Evolutionary conservation across 37 sponge, comb jelly and placozoan genomes (phyloP), one percentile per base, ranked within the genome.

Genomic region (Chondrosia reniformis): DNA sequence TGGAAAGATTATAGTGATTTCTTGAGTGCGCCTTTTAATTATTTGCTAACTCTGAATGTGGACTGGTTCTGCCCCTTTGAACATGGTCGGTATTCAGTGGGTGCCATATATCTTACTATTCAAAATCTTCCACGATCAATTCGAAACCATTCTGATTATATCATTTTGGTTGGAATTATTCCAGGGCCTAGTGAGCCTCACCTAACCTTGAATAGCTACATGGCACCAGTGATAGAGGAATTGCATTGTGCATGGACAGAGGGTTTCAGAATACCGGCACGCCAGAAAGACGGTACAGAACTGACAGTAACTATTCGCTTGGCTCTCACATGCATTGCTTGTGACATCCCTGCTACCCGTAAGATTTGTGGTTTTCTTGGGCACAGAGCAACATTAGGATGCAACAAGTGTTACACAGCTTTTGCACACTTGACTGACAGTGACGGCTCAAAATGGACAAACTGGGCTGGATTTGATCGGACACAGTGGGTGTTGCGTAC

Each of bases 321-420:
- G 12, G 57, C 74, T 17, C 36, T 88, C 19, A 36, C 80, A 31
- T 79, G 83, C 38, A 46, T 83, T 49, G 62, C 65, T 56, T 83
- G 83, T 80, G 88, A 88, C 36, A 83, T 88, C 21, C 84, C 88
- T 43, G 88, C 88, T 25, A 63, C 78, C 27, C 71, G 88, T 30
- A 88, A 88, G 46, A 58, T 88, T 33, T 74, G 79, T 83, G 88
- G 88, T 34, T 83, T 88, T 65, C 33, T 85, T 58, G 80, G 81
- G 3, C 86, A 85, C 65, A 6, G 45, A n/a, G 86, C 86, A 42
- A 13, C 33, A 2, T 64, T 80, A 24, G 86, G 72, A 1, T 85
- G 86, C 59, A 85, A 80, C 67, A 85, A 85, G 34, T 59, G 61
- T 59, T 59, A 30, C 6, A 59, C n/a, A 41, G 72, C 19, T 41